Evolutionary conservation across 1,140 invertebrate species (phyloP).

Genomic region (Temnothorax curvispinosus): DNA sequence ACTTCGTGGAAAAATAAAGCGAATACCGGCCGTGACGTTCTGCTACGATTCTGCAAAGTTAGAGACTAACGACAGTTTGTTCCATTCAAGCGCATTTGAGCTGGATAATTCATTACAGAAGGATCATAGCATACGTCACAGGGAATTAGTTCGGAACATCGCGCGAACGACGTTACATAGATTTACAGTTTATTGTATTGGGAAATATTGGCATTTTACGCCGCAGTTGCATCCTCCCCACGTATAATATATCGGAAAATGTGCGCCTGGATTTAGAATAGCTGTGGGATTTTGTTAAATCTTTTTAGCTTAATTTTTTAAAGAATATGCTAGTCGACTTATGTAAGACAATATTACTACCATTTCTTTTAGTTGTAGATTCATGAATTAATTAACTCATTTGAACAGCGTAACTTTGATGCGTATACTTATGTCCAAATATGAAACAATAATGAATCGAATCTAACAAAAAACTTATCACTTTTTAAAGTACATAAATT

Average conservation of each 20-base stretch:
- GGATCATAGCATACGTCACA: conserved; percentile 10
- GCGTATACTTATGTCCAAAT: neutral
- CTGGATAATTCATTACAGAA: conserved; percentile 32
- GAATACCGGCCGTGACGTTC: neutral
- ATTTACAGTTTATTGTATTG: conserved; percentile 29
- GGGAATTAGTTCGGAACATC: conserved; percentile 30
- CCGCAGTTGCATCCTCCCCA: neutral
- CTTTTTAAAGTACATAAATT: neutral
- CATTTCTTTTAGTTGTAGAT: neutral
- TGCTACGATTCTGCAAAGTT: conserved; percentile 10
- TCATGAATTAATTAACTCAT: too few relatives aligned
- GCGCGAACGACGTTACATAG: neutral
- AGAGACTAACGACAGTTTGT: neutral
- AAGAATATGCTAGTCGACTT: neutral
- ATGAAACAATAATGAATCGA: neutral
- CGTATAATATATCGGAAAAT: conserved; percentile 9
- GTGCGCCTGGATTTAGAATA: neutral
- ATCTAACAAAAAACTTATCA: neutral
- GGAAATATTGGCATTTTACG: conserved; percentile 40
- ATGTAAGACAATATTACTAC: neutral
- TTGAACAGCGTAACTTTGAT: too few relatives aligned
- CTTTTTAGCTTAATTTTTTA: conserved; percentile 5
- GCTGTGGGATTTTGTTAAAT: neutral
- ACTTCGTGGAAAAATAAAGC: conserved; percentile 3
- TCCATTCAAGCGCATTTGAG: conserved; percentile 15